Evolutionary conservation across 1,140 invertebrate genomes (phyloP).

Genomic region (Pseudoatta argentina): DNA sequence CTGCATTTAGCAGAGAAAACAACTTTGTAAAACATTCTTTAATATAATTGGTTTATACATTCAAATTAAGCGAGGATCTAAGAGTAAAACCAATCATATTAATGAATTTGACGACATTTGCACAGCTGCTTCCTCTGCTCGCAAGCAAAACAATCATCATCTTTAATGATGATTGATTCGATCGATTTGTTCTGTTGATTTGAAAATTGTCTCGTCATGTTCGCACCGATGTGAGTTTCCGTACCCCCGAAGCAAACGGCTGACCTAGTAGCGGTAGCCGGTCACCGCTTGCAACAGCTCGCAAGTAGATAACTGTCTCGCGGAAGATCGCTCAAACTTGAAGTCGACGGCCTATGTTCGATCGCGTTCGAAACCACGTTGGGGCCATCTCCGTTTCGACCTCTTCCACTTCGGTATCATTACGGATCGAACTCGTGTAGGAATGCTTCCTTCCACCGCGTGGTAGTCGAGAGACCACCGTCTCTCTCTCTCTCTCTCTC

Average conservation of each 20-base stretch:
- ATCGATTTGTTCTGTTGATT: constrained; percentile 16
- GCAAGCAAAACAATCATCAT: too few species aligned
- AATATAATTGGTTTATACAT: too few species aligned
- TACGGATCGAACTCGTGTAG: constrained; percentile 76
- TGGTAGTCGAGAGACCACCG: background rate
- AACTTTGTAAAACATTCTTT: too few species aligned
- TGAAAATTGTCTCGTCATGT: constrained; percentile 44
- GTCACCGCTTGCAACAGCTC: constrained; percentile 68
- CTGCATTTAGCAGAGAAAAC: too few species aligned
- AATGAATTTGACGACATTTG: too few species aligned
- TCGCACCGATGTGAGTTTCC: constrained; percentile 71
- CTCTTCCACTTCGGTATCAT: constrained; percentile 77
- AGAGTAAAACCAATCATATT: too few species aligned
- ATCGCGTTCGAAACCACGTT: constrained; percentile 43
- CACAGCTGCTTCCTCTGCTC: too few species aligned
- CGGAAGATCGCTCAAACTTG: constrained; percentile 72
- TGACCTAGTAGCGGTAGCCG: constrained; percentile 84
- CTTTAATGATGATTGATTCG: background rate
- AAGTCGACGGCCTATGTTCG: constrained; percentile 66
- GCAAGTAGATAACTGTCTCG: constrained; percentile 81
- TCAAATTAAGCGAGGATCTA: too few species aligned
- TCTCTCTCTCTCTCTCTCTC: constrained; percentile 45
- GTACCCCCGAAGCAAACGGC: constrained; percentile 81
- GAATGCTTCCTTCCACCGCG: constrained; percentile 72
- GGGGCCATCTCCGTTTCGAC: constrained; percentile 71